Evolutionary conservation across 2,888 invertebrate species (phyloP), one percentile per base, ranked within the genome.

Genomic region (Ferdinandea cuprea): DNA sequence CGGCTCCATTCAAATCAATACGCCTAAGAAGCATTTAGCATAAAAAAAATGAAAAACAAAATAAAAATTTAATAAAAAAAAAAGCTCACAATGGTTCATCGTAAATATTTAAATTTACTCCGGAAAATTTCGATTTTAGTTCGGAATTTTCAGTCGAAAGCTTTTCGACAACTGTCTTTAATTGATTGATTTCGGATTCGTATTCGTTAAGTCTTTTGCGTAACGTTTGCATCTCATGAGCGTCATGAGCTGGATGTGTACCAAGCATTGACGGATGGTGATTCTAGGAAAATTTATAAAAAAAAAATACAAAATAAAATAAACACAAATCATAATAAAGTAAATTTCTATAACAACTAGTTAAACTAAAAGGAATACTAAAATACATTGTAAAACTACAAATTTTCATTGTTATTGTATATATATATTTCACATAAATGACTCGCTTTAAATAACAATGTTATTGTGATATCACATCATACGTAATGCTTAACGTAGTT

Each of bases 141-240:
- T 95, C 94, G 58, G 94, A 93, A 90, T 98, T 97, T 89, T 97
- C 97, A 77, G 93, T 94, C 15, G 95, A 95, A 48, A 98, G 90
- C 86, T 94, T 94, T 87, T 96, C 95, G 17, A 97, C 94, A 52
- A 94, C 94, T 3, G 93, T 89, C 86, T 90, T 90, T 52, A 91
- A 86, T 85, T 91, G 90, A 86, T 88, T 88, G 56, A 91, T 91
- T 85, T 91, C 90, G 50, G 87, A 87, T 78, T 89, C 88, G 77
- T 91, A 91, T 69, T 90, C 88, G 85, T 87, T 89, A 52, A 91
- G 86, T 86, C 91, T 90, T 76, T 89, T 89, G 52, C 90, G 90
- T 77, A 91, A 84, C 21, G 88, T 88, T 85, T 90, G 90, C 87
- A 91, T 89, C 88, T 91, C 90, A 59, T 65, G 48, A 32, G 56